Percentiles rank a stretch among this genome's conserved stretches.
Evolutionary conservation across 1,140 invertebrate genomes (phyloP).

Genomic region (Drosophila triauraria): DNA sequence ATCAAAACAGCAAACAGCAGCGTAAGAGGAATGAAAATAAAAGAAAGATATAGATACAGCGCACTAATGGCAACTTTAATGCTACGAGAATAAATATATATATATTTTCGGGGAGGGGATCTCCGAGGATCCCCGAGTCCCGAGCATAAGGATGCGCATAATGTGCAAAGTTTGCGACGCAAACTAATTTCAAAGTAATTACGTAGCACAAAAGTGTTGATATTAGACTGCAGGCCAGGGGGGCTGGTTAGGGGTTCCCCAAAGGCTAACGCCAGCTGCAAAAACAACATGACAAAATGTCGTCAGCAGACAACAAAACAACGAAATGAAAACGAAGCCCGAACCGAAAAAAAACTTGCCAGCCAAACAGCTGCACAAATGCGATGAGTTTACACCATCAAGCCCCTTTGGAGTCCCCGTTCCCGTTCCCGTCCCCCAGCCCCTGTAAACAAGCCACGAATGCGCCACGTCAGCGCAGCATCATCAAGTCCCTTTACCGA

Average conservation of each 20-base stretch:
- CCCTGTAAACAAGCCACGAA: slow-evolving; percentile 41
- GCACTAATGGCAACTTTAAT: slow-evolving; percentile 79
- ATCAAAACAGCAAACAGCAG: slow-evolving; percentile 67
- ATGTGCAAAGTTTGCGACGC: slow-evolving; percentile 82
- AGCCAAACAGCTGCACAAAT: slow-evolving; percentile 69
- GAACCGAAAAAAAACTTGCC: slow-evolving; percentile 39
- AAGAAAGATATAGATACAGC: slow-evolving; percentile 13
- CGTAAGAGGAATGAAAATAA: slow-evolving; percentile 9
- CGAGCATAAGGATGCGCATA: slow-evolving; percentile 80
- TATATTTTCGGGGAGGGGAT: slow-evolving; percentile 28
- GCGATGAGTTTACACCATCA: slow-evolving; percentile 44
- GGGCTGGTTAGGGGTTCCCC: slow-evolving; percentile 3
- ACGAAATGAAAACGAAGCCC: slow-evolving; percentile 25
- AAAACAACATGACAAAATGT: slow-evolving; percentile 78
- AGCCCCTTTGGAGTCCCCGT: neutral
- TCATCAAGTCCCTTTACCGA: slow-evolving; percentile 53
- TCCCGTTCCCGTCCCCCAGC: neutral
- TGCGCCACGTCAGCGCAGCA: slow-evolving; percentile 58
- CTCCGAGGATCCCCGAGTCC: slow-evolving; percentile 21
- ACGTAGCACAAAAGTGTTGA: slow-evolving; percentile 83
- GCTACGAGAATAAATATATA: slow-evolving; percentile 49
- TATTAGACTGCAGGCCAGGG: slow-evolving; percentile 69
- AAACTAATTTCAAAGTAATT: slow-evolving; percentile 84
- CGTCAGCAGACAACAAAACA: slow-evolving; percentile 55
- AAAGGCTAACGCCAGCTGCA: slow-evolving; percentile 43